Percentiles rank a stretch among this genome's conserved stretches.
Evolutionary conservation across 2,888 invertebrate species (phyloP).

Genomic region (Brachylomia viminalis): DNA sequence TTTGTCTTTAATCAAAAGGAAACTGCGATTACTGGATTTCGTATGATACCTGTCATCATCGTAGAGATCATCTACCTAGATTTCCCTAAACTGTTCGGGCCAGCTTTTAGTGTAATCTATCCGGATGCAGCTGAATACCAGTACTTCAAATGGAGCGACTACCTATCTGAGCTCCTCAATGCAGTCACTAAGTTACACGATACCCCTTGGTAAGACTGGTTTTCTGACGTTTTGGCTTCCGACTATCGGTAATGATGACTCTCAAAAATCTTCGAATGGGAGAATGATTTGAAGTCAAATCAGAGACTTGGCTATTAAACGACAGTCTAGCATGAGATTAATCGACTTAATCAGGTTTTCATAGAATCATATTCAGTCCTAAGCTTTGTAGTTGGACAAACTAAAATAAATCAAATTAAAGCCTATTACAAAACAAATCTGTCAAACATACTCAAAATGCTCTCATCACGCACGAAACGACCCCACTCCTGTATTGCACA

Average conservation of each 20-base stretch:
- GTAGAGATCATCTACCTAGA: too few species aligned
- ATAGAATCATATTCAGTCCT: not conserved
- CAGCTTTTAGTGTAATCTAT: too few species aligned
- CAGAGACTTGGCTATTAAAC: not conserved
- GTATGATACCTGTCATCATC: too few species aligned
- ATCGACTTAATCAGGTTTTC: not conserved
- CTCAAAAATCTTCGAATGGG: not conserved
- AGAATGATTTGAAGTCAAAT: not conserved
- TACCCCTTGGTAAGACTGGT: not conserved
- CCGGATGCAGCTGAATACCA: too few species aligned
- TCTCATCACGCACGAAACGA: constrained; percentile 27
- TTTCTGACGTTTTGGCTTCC: not conserved
- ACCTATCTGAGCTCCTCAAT: too few species aligned
- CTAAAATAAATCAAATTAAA: constrained; percentile 12
- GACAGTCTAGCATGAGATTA: not conserved
- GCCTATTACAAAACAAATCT: constrained; percentile 15
- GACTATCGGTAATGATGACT: not conserved
- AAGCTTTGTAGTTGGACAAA: not conserved
- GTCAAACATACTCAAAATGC: constrained; percentile 35
- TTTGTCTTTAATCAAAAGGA: too few species aligned
- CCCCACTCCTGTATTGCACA: constrained; percentile 46
- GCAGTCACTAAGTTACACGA: too few species aligned
- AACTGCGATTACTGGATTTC: too few species aligned
- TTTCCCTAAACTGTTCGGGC: too few species aligned
- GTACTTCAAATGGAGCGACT: too few species aligned